Percentiles rank a stretch among this genome's conserved stretches.
These are phyloP conservation scores for Marmota flaviventris DNA, from an alignment of 2,113 vertebrate genomes.

Conservation along the genomic window DNA sequence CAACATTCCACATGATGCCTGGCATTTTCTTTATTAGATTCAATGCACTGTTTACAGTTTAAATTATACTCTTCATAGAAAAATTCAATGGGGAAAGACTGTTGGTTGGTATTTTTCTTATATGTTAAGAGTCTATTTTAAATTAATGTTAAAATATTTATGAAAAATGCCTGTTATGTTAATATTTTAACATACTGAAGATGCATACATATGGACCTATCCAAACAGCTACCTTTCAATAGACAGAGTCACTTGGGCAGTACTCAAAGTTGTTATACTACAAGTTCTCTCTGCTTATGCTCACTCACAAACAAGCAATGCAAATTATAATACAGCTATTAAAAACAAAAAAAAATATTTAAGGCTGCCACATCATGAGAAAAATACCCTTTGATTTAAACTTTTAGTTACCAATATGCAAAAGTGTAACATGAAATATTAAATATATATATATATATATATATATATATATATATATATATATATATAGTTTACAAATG, in stretches of 20 bases:
- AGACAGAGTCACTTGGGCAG: not conserved
- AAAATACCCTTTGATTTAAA: not conserved
- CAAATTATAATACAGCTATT: not conserved
- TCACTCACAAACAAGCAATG: not conserved
- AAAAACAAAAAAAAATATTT: not conserved
- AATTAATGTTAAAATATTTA: constrained; percentile 18
- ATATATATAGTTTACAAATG: not conserved
- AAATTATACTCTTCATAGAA: not conserved
- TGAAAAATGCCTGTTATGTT: not conserved
- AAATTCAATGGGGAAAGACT: not conserved
- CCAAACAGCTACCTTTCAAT: constrained; percentile 6
- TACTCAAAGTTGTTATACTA: not conserved
- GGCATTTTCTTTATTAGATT: constrained; percentile 6
- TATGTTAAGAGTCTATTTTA: constrained; percentile 23
- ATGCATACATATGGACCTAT: not conserved
- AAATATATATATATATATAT: not conserved
- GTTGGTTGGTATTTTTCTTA: not conserved
- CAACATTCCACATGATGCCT: not conserved
- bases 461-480: not conserved
- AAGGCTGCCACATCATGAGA: not conserved
- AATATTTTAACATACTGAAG: not conserved
- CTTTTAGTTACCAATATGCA: not conserved
- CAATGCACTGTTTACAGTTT: not conserved
- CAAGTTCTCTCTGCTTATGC: not conserved
- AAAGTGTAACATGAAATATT: not conserved